Base-by-base conservation (phyloP, 2,888 invertebrate species). In the Drosophila tripunctata region DNA sequence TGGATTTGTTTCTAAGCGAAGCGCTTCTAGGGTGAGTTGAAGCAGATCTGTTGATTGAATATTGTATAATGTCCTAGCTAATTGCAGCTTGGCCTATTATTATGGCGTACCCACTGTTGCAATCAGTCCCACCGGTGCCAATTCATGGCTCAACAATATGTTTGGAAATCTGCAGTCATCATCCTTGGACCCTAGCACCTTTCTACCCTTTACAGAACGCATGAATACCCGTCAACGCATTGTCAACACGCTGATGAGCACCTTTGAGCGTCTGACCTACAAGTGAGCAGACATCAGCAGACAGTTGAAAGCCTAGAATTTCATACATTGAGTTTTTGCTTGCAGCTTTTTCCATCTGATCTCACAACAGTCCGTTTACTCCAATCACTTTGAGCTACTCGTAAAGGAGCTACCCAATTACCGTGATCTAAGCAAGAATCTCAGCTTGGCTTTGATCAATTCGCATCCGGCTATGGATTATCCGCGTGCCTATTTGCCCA, bases 1-100 rank as follows among this genome's bases (percentile, higher is more conserved):
- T 92, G 1, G 93, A 93, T 71, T 88, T 92, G 36, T 92, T 93
- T 73, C 77, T 92, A 17, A 92, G 92, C 72, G 93, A 93, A 70
- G 92, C 92, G 5, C 52, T 91, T 5, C 56, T 91, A 44, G 92
- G 91, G 91, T 72, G 4, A 47, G 70, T 51, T 19, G 1, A 10
- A 8, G 0, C 17, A 7, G 10, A 4, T 6, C 41, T 24, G n/a
- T n/a, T n/a, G n/a, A n/a, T n/a, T n/a, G n/a, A 1, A 47, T 14
- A 2, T 31, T 0, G 10, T 8, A n/a, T 35, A 14, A 12, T n/a
- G 5, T 17, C 27, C 27, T 10, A 27, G 10, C 10, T 27, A 10
- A 8, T 66, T 87, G 62, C 45, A 92, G 92, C 1, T 82, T 91
- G 55, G 82, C 91, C 6, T 79, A 88, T 52, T 90, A 88, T 56